A percentile compares a stretch with the other conserved stretches of the same genome.
Evolutionary conservation across 2,797 vertebrate species (phyloP).

Genomic region (Antrozous pallidus): DNA sequence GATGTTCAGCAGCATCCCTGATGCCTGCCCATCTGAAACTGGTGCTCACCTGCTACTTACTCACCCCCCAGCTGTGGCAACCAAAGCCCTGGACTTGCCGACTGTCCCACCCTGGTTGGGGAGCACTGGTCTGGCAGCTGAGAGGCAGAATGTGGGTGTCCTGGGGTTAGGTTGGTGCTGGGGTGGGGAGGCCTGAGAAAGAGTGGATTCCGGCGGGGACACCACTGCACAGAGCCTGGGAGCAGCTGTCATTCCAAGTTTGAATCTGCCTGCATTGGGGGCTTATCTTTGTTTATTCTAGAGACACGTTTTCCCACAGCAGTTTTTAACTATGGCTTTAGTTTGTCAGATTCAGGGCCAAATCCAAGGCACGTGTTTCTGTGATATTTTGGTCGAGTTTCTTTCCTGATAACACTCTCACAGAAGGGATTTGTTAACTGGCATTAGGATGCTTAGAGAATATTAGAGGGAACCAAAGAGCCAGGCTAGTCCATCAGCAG

Average conservation of each 20-base stretch:
- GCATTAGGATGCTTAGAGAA: background rate
- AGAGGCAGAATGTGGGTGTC: background rate
- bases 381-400: background rate
- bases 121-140: background rate
- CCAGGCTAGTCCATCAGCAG: background rate
- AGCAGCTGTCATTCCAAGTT: accelerated
- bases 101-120: background rate
- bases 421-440: background rate
- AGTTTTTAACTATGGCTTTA: background rate
- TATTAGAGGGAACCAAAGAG: background rate
- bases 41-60: background rate
- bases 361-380: background rate
- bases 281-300: background rate
- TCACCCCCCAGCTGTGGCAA: background rate
- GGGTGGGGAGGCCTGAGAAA: background rate
- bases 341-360: background rate
- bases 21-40: background rate
- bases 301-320: background rate
- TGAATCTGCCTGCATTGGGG: background rate
- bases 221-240: background rate
- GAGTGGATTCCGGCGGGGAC: background rate
- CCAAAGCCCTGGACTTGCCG: background rate
- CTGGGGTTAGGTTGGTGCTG: too few species aligned
- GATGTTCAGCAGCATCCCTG: background rate
- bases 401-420: background rate